Evolutionary conservation across 2,888 invertebrate species (phyloP).

Genomic region (Cataglyphis livida): DNA sequence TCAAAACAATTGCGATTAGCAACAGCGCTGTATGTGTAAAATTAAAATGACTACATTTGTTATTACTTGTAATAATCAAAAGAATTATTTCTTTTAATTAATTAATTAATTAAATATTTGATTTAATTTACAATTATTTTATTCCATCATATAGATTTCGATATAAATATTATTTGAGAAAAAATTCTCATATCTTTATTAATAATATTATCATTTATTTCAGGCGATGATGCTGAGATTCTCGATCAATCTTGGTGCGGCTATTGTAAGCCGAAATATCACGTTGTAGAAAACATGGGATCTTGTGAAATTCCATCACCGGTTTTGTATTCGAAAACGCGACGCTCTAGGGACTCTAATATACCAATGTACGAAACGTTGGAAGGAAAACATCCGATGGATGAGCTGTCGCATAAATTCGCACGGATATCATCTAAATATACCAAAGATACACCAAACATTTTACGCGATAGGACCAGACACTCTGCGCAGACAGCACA

Average conservation of each 20-base stretch:
- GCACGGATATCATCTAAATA: conserved; percentile 51
- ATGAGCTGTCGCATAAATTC: conserved; percentile 60
- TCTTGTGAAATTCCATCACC: conserved; percentile 49
- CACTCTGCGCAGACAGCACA: conserved; percentile 56
- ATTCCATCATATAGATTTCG: background rate
- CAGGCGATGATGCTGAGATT: conserved; percentile 72
- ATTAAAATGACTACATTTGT: background rate
- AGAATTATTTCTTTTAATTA: background rate
- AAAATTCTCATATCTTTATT: background rate
- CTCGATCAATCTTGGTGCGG: conserved; percentile 66
- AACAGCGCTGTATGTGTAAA: background rate
- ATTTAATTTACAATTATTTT: background rate
- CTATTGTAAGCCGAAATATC: conserved; percentile 58
- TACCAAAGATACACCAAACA: conserved; percentile 49
- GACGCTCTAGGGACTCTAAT: conserved; percentile 68
- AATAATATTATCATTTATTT: conserved; percentile 10
- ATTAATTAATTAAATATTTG: background rate
- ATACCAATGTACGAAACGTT: conserved; percentile 64
- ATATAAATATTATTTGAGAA: background rate
- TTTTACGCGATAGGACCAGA: conserved; percentile 63
- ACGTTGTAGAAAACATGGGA: conserved; percentile 22
- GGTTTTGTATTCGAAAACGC: conserved; percentile 60
- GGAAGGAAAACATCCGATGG: conserved; percentile 47
- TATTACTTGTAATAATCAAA: background rate
- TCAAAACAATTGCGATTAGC: background rate